These are phyloP conservation scores for Prunella himalayana DNA, from an alignment of 2,113 vertebrate genomes.

Conservation along the genomic window DNA sequence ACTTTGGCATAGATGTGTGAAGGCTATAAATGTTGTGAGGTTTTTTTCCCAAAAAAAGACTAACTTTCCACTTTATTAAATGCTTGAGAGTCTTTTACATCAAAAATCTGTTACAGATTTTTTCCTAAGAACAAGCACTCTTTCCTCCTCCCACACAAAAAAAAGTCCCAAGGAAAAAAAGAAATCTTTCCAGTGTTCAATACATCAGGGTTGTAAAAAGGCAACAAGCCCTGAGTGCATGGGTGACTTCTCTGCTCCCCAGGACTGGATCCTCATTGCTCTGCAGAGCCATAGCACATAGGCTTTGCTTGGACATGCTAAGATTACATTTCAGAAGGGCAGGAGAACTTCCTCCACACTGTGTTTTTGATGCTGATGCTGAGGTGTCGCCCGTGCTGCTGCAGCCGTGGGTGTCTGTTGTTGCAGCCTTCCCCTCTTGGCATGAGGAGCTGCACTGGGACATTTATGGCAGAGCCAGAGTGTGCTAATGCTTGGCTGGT, in stretches of 20 bases:
- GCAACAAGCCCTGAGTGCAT: background rate
- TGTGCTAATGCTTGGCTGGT: background rate
- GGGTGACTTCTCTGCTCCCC: background rate
- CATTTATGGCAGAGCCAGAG: background rate
- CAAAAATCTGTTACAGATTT: conserved; percentile 25
- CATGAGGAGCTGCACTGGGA: background rate
- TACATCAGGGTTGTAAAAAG: conserved; percentile 1
- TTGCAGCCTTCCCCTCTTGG: background rate
- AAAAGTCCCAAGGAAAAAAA: conserved; percentile 12
- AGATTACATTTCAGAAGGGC: background rate
- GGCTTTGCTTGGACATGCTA: background rate
- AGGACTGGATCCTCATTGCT: background rate
- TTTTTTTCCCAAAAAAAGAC: background rate
- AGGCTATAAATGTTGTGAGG: background rate
- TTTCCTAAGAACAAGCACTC: background rate
- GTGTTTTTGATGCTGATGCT: background rate
- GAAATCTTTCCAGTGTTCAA: conserved; percentile 8
- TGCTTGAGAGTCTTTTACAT: background rate
- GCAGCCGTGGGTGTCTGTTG: background rate
- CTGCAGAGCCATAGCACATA: background rate
- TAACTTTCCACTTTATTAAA: conserved; percentile 37
- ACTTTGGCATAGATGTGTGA: background rate
- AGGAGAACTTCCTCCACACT: background rate
- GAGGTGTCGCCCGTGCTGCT: background rate
- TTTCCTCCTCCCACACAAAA: conserved; percentile 16